These are phyloP conservation scores for Branchipolynoe longqiensis DNA, from an alignment of 2,888 invertebrate species.

Conservation along the genomic window DNA sequence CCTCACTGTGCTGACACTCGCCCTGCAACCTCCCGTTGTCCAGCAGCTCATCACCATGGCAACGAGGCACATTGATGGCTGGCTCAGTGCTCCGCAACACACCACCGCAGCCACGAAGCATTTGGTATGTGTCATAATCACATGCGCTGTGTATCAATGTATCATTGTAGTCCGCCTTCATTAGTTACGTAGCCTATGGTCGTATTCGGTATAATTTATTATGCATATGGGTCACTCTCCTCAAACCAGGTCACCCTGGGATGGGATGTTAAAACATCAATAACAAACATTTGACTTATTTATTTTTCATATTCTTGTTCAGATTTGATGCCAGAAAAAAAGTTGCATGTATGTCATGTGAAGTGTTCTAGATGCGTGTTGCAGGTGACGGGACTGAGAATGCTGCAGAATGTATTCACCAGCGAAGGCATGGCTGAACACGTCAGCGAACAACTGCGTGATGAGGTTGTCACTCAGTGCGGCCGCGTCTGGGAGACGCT, in stretches of 20 bases:
- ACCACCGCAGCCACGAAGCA: not conserved
- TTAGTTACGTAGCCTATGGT: too few species aligned
- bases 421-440: not conserved
- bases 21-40: not conserved
- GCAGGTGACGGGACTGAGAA: not conserved
- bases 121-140: too few species aligned
- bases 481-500: not conserved
- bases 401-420: not conserved
- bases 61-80: slow-evolving; percentile 4
- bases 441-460: not conserved
- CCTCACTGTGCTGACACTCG: not conserved
- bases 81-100: not conserved
- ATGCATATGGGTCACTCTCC: too few species aligned
- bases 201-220: too few species aligned
- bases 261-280: too few species aligned
- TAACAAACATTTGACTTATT: too few species aligned
- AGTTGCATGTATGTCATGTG: too few species aligned
- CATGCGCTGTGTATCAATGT: too few species aligned
- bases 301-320: too few species aligned
- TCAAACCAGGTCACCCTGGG: too few species aligned
- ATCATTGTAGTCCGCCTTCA: too few species aligned
- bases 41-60: not conserved
- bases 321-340: too few species aligned
- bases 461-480: not conserved
- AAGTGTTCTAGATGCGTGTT: not conserved